phyloP scores from a whole-genome alignment of 2,797 vertebrate species.

The Cottoperca gobio region DNA sequence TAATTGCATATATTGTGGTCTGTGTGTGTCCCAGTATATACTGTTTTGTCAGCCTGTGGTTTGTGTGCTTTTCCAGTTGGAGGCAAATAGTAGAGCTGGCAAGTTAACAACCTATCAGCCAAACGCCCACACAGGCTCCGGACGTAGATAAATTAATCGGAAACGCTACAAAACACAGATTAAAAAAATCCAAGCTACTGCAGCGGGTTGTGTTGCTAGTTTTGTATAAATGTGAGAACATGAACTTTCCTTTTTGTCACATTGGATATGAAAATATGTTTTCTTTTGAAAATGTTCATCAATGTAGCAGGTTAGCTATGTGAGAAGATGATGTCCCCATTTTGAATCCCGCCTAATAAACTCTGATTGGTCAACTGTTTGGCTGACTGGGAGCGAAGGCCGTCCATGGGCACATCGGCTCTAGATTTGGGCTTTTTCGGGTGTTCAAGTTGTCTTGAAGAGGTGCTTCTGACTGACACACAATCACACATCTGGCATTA shows the following conservation, averaged over 20 bases:
- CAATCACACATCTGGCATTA: not conserved
- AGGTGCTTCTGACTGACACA: not conserved
- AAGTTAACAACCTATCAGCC: constrained; percentile 64
- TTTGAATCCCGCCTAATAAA: not conserved
- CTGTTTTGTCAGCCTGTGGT: constrained; percentile 14
- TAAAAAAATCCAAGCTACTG: constrained; percentile 47
- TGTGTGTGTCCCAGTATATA: constrained; percentile 19
- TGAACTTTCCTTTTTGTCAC: constrained; percentile 18
- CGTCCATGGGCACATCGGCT: not conserved
- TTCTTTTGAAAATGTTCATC: not conserved
- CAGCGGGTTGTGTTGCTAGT: constrained; percentile 20
- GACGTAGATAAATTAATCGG: constrained; percentile 54
- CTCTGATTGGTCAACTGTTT: too few relatives aligned
- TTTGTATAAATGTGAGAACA: constrained; percentile 35
- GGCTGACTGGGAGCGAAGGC: too few relatives aligned
- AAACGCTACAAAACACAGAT: constrained; percentile 59
- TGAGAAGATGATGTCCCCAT: too few relatives aligned
- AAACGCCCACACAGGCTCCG: constrained; percentile 63
- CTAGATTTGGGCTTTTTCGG: not conserved
- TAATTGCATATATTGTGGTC: constrained; percentile 15
- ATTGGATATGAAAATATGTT: not conserved
- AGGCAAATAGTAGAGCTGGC: constrained; percentile 51
- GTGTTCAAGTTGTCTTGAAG: not conserved
- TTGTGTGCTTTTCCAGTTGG: constrained; percentile 58
- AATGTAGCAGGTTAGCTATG: not conserved